Evolutionary conservation across 2,113 vertebrate genomes (phyloP), one percentile per base, ranked within the genome.

Genomic region (Bubalus kerabau): DNA sequence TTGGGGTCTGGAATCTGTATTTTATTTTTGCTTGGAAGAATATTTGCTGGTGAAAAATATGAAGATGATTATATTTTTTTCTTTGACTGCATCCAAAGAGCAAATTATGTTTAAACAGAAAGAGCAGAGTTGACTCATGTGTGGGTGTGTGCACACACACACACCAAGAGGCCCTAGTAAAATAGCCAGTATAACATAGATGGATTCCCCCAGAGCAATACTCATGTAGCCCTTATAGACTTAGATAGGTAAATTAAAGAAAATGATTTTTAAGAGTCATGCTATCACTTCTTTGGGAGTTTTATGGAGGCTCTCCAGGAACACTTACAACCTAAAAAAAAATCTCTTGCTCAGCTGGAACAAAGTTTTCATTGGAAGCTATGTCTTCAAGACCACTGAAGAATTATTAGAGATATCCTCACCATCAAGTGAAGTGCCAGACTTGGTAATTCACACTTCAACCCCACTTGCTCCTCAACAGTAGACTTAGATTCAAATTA

Each of bases 321-420:
- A 87, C 62, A 24, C 78, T 92, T 43, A 64, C 14, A 11, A 43
- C 74, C 78, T 57, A 52, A 81, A 24, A n/a, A 43, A 43, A 94
- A 95, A 83, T 48, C 60, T 90, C 36, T 74, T 83, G 32, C 62
- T 96, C 52, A 84, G 60, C 62, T 80, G 36, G 57, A 96, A 86
- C 21, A 30, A 91, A 87, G 50, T 21, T 96, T 67, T 87, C 81
- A 91, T 92, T 95, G 86, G 46, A 97, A 96, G 57, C 28, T 74
- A 46, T 91, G 46, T 30, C 64, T 84, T 54, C 30, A 67, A 56
- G 26, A 43, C 76, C 62, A 91, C 64, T 50, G 64, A 89, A 87
- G 60, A 90, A 9, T 74, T 80, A 84, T 85, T 88, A 52, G 52
- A 91, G 62, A 82, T 84, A 30, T 52, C 16, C 2, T 48, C 9